These are phyloP conservation scores for Fragum fragum DNA, from an alignment of 2,888 invertebrate genomes.

Conservation along the genomic window DNA sequence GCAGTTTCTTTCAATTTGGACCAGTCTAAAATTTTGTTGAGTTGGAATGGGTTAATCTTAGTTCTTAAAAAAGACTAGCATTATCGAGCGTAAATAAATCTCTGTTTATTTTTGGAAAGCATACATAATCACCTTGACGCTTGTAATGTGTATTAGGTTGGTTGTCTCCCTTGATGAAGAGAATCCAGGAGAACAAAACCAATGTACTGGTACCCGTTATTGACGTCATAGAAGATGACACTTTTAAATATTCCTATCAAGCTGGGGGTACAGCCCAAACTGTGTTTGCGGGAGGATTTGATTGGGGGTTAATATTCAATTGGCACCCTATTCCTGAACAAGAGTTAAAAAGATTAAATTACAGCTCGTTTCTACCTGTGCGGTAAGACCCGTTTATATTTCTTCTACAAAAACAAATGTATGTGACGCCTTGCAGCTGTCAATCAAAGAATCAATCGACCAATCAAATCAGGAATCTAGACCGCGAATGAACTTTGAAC, in stretches of 20 bases:
- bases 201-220: slow-evolving; percentile 71
- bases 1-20: no score
- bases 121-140: no score
- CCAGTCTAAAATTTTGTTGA: no score
- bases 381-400: slow-evolving; percentile 40
- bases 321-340: slow-evolving; percentile 70
- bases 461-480: no score
- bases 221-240: slow-evolving; percentile 65
- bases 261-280: slow-evolving; percentile 40
- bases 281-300: slow-evolving; percentile 68
- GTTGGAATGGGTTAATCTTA: no score
- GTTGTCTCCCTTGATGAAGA: slow-evolving; percentile 67
- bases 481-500: no score
- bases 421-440: no score
- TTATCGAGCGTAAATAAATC: no score
- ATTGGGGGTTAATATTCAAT: slow-evolving; percentile 68
- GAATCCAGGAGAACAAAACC: slow-evolving; percentile 61
- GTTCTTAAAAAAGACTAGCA: no score
- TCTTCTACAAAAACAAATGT: no score
- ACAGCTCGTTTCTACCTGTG: slow-evolving; percentile 44
- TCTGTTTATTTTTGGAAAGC: no score
- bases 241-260: slow-evolving; percentile 56
- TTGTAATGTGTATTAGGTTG: slow-evolving; percentile 59
- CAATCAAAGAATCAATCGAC: no score
- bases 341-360: slow-evolving; percentile 51